Percentiles rank a stretch among this genome's conserved stretches.
Evolutionary conservation across 2,888 invertebrate species (phyloP).

Genomic region (Encarsia formosa): DNA sequence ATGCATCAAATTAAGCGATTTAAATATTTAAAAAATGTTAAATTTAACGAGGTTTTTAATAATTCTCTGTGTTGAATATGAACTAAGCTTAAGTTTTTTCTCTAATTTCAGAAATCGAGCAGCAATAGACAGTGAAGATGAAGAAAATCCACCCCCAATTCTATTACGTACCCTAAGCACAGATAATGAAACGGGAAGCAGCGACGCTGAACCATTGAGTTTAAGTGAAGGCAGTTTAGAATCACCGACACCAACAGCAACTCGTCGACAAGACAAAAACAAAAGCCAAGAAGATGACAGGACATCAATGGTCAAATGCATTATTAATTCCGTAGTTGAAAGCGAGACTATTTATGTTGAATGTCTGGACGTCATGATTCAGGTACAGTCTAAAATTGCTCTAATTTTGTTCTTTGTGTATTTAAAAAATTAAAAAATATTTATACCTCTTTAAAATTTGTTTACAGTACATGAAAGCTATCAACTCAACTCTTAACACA

Average conservation of each 20-base stretch:
- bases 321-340: slow-evolving; percentile 84
- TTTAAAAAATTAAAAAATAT: background rate
- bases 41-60: too few relatives aligned
- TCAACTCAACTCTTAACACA: slow-evolving; percentile 80
- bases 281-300: slow-evolving; percentile 72
- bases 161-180: slow-evolving; percentile 47
- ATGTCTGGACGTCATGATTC: slow-evolving; percentile 82
- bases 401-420: slow-evolving; percentile 1
- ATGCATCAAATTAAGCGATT: too few relatives aligned
- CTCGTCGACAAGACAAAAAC: slow-evolving; percentile 49
- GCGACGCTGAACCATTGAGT: slow-evolving; percentile 49
- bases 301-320: slow-evolving; percentile 81
- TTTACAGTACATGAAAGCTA: slow-evolving; percentile 84
- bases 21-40: too few relatives aligned
- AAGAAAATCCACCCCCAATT: slow-evolving; percentile 48
- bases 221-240: slow-evolving; percentile 49
- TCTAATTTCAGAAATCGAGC: slow-evolving; percentile 41
- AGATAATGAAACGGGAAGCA: slow-evolving; percentile 50
- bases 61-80: too few relatives aligned
- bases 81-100: too few relatives aligned
- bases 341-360: slow-evolving; percentile 89
- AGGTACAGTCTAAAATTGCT: slow-evolving; percentile 62
- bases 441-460: slow-evolving; percentile 1
- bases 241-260: slow-evolving; percentile 49
- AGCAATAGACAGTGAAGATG: slow-evolving; percentile 49